These are phyloP conservation scores for Corydoras maculifer DNA, from an alignment of 2,113 vertebrate species.

Conservation along the genomic window DNA sequence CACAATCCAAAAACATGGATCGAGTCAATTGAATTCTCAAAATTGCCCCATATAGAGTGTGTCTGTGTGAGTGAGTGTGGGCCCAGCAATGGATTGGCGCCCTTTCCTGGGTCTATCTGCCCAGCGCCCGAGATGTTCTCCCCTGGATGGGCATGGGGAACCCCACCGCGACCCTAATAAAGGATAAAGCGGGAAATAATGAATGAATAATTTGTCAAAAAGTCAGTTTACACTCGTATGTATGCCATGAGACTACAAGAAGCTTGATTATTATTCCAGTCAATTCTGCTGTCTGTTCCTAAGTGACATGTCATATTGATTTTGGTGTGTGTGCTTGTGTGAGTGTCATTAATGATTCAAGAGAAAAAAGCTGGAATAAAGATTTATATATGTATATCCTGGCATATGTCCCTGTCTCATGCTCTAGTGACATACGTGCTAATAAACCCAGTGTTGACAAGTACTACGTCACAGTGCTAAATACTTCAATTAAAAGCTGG, in stretches of 20 bases:
- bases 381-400: background rate
- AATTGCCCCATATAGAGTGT: no score
- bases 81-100: no score
- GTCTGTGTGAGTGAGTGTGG: no score
- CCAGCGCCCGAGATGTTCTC: no score
- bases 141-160: no score
- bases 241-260: background rate
- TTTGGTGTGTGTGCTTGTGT: slow-evolving; percentile 12
- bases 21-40: no score
- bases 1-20: no score
- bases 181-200: no score
- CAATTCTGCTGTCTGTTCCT: background rate
- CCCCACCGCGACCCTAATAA: no score
- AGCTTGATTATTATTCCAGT: slow-evolving; percentile 10
- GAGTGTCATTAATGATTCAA: slow-evolving; percentile 23
- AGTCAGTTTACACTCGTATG: no score
- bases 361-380: slow-evolving; percentile 4
- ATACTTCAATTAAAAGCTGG: background rate
- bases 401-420: background rate
- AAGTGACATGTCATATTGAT: slow-evolving; percentile 37
- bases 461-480: background rate
- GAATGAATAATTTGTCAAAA: slow-evolving; percentile 2
- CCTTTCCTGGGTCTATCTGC: no score
- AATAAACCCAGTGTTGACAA: slow-evolving; percentile 3
- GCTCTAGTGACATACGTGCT: background rate